Conservation (phyloP, 2,113 vertebrate species). For the Mesitornis unicolor region DNA sequence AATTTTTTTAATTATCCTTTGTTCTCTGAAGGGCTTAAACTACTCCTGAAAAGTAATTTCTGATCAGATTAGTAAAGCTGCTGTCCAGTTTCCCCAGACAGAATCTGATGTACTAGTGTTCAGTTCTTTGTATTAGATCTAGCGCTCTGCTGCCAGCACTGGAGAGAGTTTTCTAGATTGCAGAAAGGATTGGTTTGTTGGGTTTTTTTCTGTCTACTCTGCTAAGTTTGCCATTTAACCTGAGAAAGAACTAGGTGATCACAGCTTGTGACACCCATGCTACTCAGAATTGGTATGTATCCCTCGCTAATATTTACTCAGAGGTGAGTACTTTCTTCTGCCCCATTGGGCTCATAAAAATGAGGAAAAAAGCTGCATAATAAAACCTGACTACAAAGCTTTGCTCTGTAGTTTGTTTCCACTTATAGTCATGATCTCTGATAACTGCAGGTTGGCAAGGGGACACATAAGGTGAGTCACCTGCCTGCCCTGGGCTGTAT, state of each 20-base stretch:
- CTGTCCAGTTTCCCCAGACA: neutral
- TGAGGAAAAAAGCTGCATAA: neutral
- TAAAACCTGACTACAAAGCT: neutral
- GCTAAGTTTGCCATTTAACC: neutral
- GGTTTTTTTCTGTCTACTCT: neutral
- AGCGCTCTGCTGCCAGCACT: neutral
- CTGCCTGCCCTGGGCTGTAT: neutral
- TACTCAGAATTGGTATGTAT: neutral
- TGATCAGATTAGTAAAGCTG: neutral
- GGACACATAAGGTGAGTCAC: rapidly evolving
- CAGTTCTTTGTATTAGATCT: neutral
- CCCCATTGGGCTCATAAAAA: neutral
- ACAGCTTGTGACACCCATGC: neutral
- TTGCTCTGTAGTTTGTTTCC: neutral
- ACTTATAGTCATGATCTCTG: rapidly evolving
- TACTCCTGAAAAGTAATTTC: neutral
- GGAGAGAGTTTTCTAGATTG: neutral
- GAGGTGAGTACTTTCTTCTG: neutral
- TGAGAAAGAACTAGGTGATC: neutral
- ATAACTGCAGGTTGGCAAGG: neutral
- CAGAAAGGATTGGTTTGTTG: neutral
- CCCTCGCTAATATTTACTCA: neutral
- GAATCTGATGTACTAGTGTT: neutral
- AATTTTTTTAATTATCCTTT: neutral
- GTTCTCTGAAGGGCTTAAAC: neutral